Evolutionary conservation across 1,140 invertebrate species (phyloP).

Genomic region (Protaetia brevitarsis): DNA sequence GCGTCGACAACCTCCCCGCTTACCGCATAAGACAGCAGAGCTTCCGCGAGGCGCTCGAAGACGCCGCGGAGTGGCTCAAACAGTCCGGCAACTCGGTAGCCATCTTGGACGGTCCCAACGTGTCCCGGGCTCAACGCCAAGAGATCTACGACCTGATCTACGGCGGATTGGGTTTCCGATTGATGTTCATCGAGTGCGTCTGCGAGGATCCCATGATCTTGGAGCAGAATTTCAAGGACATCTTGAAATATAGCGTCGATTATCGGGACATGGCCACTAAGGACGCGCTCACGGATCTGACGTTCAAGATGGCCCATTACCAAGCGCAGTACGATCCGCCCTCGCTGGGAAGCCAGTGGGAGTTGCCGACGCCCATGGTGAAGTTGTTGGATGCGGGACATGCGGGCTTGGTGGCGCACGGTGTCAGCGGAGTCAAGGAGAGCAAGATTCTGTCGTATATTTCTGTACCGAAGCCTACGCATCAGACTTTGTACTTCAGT

Average conservation of each 20-base stretch:
- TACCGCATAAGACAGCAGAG: slow-evolving; percentile 74
- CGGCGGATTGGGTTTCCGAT: slow-evolving; percentile 72
- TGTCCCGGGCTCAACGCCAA: slow-evolving; percentile 73
- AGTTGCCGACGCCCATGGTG: slow-evolving; percentile 56
- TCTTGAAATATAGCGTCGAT: slow-evolving; percentile 86
- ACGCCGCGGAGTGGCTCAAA: slow-evolving; percentile 55
- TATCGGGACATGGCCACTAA: slow-evolving; percentile 76
- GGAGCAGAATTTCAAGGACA: slow-evolving; percentile 84
- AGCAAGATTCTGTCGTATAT: slow-evolving; percentile 74
- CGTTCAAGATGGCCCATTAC: slow-evolving; percentile 83
- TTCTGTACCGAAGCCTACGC: slow-evolving; percentile 64
- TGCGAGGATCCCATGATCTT: slow-evolving; percentile 81
- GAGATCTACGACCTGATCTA: slow-evolving; percentile 74
- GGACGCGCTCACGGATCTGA: slow-evolving; percentile 76
- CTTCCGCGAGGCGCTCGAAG: slow-evolving; percentile 78
- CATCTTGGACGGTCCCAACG: slow-evolving; percentile 91
- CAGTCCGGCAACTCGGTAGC: slow-evolving; percentile 38
- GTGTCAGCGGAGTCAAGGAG: slow-evolving; percentile 67
- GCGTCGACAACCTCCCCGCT: slow-evolving; percentile 77
- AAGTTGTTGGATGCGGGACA: slow-evolving; percentile 69
- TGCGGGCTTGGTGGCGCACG: slow-evolving; percentile 59
- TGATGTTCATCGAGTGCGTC: slow-evolving; percentile 91
- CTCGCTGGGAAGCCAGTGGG: slow-evolving; percentile 50
- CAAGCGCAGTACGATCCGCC: slow-evolving; percentile 76
- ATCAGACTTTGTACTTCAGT: slow-evolving; percentile 44